A percentile compares a stretch with the other conserved stretches of the same genome.
Evolutionary conservation across 2,888 invertebrate species (phyloP).

Genomic region (Acanthosepion lycidas): DNA sequence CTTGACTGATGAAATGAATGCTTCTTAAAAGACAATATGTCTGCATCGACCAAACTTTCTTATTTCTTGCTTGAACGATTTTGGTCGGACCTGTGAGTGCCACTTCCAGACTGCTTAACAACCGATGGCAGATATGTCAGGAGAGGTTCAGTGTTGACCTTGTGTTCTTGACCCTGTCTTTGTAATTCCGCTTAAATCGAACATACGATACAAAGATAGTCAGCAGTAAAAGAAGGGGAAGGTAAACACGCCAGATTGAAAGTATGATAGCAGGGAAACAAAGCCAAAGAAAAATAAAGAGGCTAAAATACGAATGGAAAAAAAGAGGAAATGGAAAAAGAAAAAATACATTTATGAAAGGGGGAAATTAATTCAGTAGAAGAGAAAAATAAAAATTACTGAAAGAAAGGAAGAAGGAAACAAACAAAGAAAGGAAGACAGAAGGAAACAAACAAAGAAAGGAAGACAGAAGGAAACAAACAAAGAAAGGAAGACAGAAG

Average conservation of each 20-base stretch:
- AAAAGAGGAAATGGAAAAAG: too few species aligned
- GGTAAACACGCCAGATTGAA: neutral
- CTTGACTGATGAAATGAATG: neutral
- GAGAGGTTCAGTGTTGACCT: neutral
- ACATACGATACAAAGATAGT: too few species aligned
- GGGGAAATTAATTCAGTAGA: too few species aligned
- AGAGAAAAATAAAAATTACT: too few species aligned
- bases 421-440: too few species aligned
- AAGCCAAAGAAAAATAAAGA: neutral
- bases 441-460: too few species aligned
- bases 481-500: too few species aligned
- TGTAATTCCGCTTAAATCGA: neutral
- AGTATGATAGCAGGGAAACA: neutral
- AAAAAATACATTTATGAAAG: too few species aligned
- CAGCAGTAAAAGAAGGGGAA: too few species aligned
- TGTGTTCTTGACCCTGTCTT: neutral
- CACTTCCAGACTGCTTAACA: neutral
- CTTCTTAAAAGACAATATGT: neutral
- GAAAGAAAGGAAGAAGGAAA: too few species aligned
- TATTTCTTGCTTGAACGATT: conserved; percentile 7
- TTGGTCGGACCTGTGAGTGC: neutral
- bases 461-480: too few species aligned
- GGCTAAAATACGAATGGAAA: too few species aligned
- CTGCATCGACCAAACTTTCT: conserved; percentile 1
- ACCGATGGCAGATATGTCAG: neutral